phyloP scores from a whole-genome alignment of 1,140 invertebrate species.

The honey bee (Apis mellifera) region DNA sequence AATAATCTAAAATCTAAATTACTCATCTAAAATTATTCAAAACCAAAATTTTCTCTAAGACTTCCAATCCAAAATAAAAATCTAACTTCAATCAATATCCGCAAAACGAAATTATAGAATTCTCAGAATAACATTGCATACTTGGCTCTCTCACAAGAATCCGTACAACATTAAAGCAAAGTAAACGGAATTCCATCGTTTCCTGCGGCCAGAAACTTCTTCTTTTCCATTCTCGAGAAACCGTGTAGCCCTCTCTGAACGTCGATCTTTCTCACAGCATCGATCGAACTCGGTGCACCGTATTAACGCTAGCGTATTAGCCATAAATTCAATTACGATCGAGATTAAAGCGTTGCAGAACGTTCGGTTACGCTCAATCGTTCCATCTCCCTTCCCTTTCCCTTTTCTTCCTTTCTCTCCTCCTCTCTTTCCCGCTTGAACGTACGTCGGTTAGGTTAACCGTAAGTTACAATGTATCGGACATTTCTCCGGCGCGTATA shows the following conservation, averaged over 20 bases:
- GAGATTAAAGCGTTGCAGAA: constrained; percentile 31
- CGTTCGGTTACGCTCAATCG: background rate
- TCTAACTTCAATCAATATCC: background rate
- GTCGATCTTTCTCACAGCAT: background rate
- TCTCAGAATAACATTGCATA: background rate
- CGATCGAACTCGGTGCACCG: background rate
- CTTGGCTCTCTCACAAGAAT: background rate
- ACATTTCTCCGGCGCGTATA: constrained; percentile 37
- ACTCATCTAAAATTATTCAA: no score
- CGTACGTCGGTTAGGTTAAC: constrained; percentile 1
- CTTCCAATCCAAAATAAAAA: background rate
- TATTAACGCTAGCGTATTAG: constrained; percentile 19
- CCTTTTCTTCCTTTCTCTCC: background rate
- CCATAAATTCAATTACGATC: constrained; percentile 50
- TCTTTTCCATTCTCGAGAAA: background rate
- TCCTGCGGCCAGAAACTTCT: background rate
- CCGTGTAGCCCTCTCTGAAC: background rate
- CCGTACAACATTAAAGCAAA: background rate
- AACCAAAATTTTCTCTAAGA: background rate
- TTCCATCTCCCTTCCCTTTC: background rate
- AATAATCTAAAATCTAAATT: no score
- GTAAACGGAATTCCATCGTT: background rate
- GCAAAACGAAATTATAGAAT: background rate
- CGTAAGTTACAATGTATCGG: constrained; percentile 43
- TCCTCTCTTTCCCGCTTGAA: background rate